Evolutionary conservation across 2,797 vertebrate genomes (phyloP).

Genomic region (Fratercula arctica): DNA sequence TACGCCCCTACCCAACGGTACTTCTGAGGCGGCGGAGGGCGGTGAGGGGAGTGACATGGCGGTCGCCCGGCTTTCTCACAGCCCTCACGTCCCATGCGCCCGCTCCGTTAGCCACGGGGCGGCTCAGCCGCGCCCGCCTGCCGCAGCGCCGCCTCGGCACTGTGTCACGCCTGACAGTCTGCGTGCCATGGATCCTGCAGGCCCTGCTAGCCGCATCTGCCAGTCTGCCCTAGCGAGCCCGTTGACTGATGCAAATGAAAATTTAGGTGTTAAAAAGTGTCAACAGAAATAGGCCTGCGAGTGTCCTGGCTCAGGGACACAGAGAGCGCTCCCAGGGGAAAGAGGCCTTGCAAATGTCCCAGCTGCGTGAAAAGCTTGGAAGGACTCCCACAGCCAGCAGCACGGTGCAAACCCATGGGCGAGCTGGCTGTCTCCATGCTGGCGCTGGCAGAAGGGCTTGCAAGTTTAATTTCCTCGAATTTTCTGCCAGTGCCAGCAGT

Average conservation of each 20-base stretch:
- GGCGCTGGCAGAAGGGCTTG: accelerated
- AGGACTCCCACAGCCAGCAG: accelerated
- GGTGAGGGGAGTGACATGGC: too few relatives aligned
- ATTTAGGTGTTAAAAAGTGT: accelerated
- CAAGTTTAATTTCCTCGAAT: accelerated
- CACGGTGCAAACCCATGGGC: accelerated
- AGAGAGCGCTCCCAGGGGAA: accelerated
- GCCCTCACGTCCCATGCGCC: neutral
- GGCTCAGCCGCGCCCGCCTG: too few relatives aligned
- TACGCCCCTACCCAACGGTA: too few relatives aligned
- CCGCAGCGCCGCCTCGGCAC: neutral
- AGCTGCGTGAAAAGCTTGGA: accelerated
- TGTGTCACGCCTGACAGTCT: neutral
- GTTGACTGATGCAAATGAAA: accelerated
- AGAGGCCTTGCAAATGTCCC: neutral
- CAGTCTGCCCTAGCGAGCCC: neutral
- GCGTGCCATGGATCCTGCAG: neutral
- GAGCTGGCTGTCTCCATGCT: accelerated
- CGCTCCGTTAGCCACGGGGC: neutral
- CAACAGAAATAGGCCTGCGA: accelerated
- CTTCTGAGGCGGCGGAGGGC: too few relatives aligned
- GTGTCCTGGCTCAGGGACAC: too few relatives aligned
- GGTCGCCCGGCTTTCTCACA: neutral
- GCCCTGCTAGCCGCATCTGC: too few relatives aligned
- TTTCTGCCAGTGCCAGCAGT: neutral